Evolutionary conservation across 2,888 invertebrate genomes (phyloP), one percentile per base, ranked within the genome.

Genomic region (Pterobdella sp.): DNA sequence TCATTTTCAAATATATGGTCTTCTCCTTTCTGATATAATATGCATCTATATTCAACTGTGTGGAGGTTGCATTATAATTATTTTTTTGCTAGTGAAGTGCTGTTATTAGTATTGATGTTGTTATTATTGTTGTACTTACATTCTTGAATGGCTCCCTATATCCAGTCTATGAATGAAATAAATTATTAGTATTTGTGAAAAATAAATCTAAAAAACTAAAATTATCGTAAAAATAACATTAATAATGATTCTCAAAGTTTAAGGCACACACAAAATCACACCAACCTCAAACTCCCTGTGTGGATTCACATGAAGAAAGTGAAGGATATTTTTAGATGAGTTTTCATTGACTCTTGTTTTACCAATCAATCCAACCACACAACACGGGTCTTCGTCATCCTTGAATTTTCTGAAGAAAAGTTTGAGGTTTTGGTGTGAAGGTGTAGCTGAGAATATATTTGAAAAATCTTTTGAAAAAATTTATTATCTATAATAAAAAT

Each of bases 351-450:
- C 10, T 18, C n/a, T 56, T 26, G 60, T 18, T 26, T 56, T 56
- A 3, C 60, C 60, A 56, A 56, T 56, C 60, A 56, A 22, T 18
- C n/a, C 7, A 4, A 56, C 60, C 60, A 56, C 60, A 56, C 60
- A 56, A 3, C 7, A n/a, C 7, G 4, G n/a, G 4, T 3, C 60
- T 56, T 56, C 60, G 7, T 56, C 60, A 56, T 56, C 60, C n/a
- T 7, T n/a, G n/a, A 4, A 56, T 56, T 56, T 56, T 18, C 60
- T n/a, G n/a, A n/a, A n/a, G n/a, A n/a, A n/a, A n/a, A n/a, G n/a
- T n/a, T n/a, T n/a, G n/a, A n/a, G n/a, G n/a, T n/a, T n/a, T n/a
- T n/a, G n/a, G n/a, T n/a, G n/a, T n/a, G n/a, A n/a, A n/a, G n/a
- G n/a, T n/a, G n/a, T n/a, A n/a, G n/a, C n/a, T n/a, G n/a, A n/a